Base-by-base conservation (phyloP, 2,113 vertebrate genomes). In the Heterotilapia buettikoferi region DNA sequence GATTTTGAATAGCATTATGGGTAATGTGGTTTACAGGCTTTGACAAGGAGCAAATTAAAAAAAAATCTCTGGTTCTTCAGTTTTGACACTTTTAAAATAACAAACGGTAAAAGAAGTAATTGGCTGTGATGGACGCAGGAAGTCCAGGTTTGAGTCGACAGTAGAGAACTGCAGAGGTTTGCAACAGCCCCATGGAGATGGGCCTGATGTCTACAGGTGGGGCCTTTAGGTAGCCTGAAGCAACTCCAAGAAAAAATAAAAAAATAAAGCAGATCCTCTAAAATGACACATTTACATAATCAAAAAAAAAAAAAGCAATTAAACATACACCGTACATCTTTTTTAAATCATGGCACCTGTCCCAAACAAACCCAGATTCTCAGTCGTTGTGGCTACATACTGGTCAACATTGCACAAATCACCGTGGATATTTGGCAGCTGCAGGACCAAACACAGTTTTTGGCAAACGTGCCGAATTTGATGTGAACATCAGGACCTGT, bases 311-410 rank as follows among this genome's bases (percentile, higher is more conserved):
- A 31, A 11, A 82, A 88, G 7, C 2, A 5, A 3, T 54, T 2
- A 79, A 83, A 86, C 86, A 90, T 53, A 54, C 13, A 86, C 29
- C 71, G 26, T 78, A 29, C 33, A 29, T 73, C n/a, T 4, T 26
- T 89, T 59, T 89, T 63, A 87, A 93, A 89, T 76, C 83, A 91
- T 95, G 95, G 92, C 95, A 95, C 90, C 88, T 53, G 88, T 85
- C 79, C 89, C 78, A 56, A 88, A 90, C 66, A 73, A 84, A 88
- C 29, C 31, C 50, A 80, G 50, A 80, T 10, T 59, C 61, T 45
- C 54, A 3, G 24, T 50, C 43, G 61, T 68, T 56, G 6, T 31
- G 71, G 50, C 84, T 13, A 84, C 52, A 83, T 50, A 73, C 73
- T 29, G 53, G 43, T 61, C 71, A 84, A 43, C 83, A 73, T 78